Conservation (phyloP, 2,113 vertebrate species). For the Centropus unirufus region DNA sequence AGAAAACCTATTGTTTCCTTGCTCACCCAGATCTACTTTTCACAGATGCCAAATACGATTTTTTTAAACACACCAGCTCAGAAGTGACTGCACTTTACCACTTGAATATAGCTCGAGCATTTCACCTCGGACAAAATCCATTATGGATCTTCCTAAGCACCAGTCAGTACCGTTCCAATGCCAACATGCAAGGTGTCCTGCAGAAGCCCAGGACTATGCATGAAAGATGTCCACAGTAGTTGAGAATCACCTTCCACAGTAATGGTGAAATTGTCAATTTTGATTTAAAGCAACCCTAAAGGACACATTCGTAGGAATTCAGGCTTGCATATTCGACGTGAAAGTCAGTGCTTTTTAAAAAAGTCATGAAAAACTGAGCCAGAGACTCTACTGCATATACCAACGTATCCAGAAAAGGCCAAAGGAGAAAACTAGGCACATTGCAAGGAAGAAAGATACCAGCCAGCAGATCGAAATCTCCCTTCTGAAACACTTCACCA, state of each 20-base stretch:
- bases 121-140: background rate
- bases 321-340: background rate
- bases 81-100: constrained; percentile 3
- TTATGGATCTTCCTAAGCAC: background rate
- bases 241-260: constrained; percentile 63
- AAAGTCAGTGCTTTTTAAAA: background rate
- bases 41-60: background rate
- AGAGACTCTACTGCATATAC: background rate
- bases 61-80: background rate
- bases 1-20: background rate
- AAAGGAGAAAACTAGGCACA: background rate
- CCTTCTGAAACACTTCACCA: constrained; percentile 60
- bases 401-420: background rate
- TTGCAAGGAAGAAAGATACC: background rate
- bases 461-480: background rate
- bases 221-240: background rate
- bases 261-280: constrained; percentile 55
- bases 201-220: background rate
- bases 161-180: background rate
- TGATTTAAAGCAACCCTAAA: background rate
- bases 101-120: constrained; percentile 59
- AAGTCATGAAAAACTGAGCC: background rate
- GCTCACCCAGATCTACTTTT: background rate
- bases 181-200: constrained; percentile 49
- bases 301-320: background rate